Evolutionary conservation across 2,797 vertebrate genomes (phyloP).

Genomic region (Hapalemur alaotrensis): DNA sequence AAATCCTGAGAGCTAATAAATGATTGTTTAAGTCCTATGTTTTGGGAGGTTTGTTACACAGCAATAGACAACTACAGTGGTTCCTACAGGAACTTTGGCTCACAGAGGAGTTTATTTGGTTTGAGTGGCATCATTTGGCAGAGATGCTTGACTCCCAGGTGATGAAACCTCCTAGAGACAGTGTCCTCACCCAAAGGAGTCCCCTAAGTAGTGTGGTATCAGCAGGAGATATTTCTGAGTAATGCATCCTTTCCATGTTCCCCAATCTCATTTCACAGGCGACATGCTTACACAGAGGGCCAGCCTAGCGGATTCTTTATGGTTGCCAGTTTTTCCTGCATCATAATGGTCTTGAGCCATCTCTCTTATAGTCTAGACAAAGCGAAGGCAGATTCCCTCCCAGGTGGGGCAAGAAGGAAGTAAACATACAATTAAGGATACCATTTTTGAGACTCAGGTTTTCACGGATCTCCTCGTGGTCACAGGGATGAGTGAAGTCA

Average conservation of each 20-base stretch:
- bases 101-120: not conserved
- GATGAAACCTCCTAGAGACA: not conserved
- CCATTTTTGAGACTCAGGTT: conserved; percentile 94
- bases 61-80: not conserved
- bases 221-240: not conserved
- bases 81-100: not conserved
- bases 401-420: not conserved
- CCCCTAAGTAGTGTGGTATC: not conserved
- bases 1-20: not conserved
- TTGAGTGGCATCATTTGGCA: not conserved
- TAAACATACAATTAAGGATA: conserved; percentile 57
- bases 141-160: not conserved
- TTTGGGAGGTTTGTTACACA: not conserved
- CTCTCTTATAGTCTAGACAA: not conserved
- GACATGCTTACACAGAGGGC: not conserved
- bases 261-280: not conserved
- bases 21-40: not conserved
- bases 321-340: not conserved
- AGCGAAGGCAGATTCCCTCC: not conserved
- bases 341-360: not conserved
- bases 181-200: not conserved
- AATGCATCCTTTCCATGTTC: not conserved
- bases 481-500: conserved; percentile 99
- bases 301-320: not conserved
- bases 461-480: conserved; percentile 98